Conservation (phyloP, 64 coral and sea anemone species). For the Porites australiensis region DNA sequence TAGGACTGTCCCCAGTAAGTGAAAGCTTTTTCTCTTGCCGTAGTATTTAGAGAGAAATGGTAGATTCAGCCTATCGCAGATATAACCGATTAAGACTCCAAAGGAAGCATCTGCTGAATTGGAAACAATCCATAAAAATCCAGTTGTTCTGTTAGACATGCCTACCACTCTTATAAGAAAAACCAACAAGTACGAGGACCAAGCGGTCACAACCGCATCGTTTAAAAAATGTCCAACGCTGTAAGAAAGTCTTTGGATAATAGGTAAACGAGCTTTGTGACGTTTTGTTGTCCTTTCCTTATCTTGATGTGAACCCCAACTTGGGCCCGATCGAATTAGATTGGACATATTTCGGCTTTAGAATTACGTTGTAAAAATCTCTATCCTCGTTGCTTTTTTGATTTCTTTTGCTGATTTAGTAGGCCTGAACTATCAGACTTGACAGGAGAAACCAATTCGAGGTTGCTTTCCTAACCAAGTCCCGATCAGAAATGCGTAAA, state of each 20-base stretch:
- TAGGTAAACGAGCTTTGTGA: constrained; percentile 25
- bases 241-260: constrained; percentile 54
- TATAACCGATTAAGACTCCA: constrained; percentile 32
- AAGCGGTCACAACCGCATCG: constrained; percentile 22
- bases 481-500: not conserved
- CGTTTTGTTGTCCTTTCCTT: not conserved
- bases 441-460: too few species aligned
- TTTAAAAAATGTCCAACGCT: constrained; percentile 71
- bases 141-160: constrained; percentile 47
- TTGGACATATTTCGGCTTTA: not conserved
- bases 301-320: not conserved
- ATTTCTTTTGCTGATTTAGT: too few species aligned
- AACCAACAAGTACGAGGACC: constrained; percentile 62
- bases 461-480: not conserved
- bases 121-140: constrained; percentile 48
- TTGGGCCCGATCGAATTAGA: not conserved
- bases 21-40: constrained; percentile 70
- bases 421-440: too few species aligned
- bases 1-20: constrained; percentile 65
- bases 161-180: constrained; percentile 74
- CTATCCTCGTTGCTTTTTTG: too few species aligned
- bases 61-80: constrained; percentile 35
- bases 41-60: constrained; percentile 34
- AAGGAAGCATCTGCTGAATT: constrained; percentile 22
- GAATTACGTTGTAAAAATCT: too few species aligned